Base-by-base conservation (phyloP, 2,797 vertebrate genomes). In the Spinus olivaceus region DNA sequence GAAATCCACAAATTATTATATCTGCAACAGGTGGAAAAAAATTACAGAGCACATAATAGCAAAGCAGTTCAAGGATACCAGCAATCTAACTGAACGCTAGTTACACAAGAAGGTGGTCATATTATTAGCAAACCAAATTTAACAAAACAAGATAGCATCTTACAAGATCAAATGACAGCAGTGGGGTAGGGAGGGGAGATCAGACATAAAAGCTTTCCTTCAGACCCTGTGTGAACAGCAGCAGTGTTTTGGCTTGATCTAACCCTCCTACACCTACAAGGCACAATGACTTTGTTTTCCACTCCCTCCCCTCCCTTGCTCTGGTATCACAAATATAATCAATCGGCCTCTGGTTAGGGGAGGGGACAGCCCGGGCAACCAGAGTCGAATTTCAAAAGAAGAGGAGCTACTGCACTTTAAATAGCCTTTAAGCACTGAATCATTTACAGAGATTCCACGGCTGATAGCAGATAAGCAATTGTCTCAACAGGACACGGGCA, bases 351-450 rank as follows among this genome's bases (percentile, higher is more conserved):
- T 53, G 65, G 12, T 69, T 50, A 69, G n/a, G 3, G 73, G 27
- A 88, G 30, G 49, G 24, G 35, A 66, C 61, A 83, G 63, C 24
- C n/a, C 0, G 0, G 25, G 54, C 16, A 47, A 30, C 33, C 57
- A 41, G 57, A 35, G 27, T 61, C 24, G 14, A 17, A 84, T 86
- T 92, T 90, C 70, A 86, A 81, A 88, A 79, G 76, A 86, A 77
- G 30, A 30, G 66, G 59, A 92, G 51, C 46, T 54, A 61, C 20
- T 2, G 5, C 37, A 72, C 28, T 78, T 74, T 1, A 69, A 90
- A 83, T 49, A 81, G 71, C 41, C 41, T 63, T 61, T 47, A 72
- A 72, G 61, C 54, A 56, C 2, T 9, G 44, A 84, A 73, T 32
- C 11, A 49, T 76, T 84, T 50, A 81, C 30, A 69, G 80, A 89